phyloP scores from a whole-genome alignment of 2,888 invertebrate species.

The Poecilobothrus nobilitatus region DNA sequence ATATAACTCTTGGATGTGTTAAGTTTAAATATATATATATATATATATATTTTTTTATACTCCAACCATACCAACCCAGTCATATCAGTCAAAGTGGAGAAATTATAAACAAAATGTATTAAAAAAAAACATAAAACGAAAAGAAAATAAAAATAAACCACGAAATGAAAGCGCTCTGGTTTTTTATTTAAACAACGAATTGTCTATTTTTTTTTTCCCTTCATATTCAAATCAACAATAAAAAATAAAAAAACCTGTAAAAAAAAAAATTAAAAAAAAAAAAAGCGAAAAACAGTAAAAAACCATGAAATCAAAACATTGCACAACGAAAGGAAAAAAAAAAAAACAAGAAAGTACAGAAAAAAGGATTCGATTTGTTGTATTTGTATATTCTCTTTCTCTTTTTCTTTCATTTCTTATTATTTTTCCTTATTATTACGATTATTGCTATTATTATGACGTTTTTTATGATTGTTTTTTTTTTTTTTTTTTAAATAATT shows the following conservation, averaged over 20 bases:
- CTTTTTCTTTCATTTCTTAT: background rate
- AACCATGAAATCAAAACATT: no score
- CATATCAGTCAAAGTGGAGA: no score
- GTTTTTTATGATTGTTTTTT: background rate
- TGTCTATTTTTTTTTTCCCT: background rate
- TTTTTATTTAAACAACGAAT: background rate
- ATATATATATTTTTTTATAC: no score
- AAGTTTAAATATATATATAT: no score
- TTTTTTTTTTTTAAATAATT: background rate
- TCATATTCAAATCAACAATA: background rate
- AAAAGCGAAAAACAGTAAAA: background rate
- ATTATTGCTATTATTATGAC: background rate
- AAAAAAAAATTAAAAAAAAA: background rate
- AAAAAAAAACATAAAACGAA: no score
- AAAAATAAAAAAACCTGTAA: background rate
- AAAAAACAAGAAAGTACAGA: background rate
- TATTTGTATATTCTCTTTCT: background rate
- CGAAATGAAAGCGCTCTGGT: background rate
- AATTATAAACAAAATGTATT: no score
- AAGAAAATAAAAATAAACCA: background rate
- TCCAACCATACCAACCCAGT: no score
- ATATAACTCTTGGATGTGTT: no score
- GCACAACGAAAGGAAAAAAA: background rate
- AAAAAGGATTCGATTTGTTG: constrained; percentile 6
- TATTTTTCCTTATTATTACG: background rate